Evolutionary conservation across 1,140 invertebrate species (phyloP), one percentile per base, ranked within the genome.

Genomic region (Bombus confusus): DNA sequence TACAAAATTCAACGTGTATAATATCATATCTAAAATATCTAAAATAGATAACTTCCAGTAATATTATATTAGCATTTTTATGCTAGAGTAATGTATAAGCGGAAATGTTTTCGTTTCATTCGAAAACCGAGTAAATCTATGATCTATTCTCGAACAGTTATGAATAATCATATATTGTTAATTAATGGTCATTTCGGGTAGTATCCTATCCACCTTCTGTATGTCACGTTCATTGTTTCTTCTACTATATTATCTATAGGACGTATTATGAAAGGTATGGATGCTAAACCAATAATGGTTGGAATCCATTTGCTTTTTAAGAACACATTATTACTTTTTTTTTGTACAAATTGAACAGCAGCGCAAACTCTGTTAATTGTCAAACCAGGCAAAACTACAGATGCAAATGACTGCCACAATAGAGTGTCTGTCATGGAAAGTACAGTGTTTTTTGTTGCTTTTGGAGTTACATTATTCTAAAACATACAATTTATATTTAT

Each of bases 381-480:
- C 83, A 98, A 96, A 37, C 99, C 99, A 39, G 99, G 99, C 88
- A 99, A 97, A 39, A 97, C 96, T 4, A 99, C 97, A 8, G 98
- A 99, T 13, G 99, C 99, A 75, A 99, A 96, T 74, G 97, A 97
- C 94, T 99, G 99, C 99, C 99, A 99, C 6, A 98, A 91, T 18
- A 99, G 95, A 0, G 98, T 98, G 95, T 99, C 99, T 1, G 96
- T 95, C 10, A 97, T 97, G 57, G 97, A 96, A n/a, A 96, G 94
- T 0, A 96, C 72, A 62, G 97, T 95, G 72, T 96, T 95, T 72
- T 95, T 96, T 8, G 84, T 94, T 89, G 87, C 90, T 25, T 90
- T 88, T 59, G 87, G 13, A 41, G 82, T 71, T 34, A 64, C 68
- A 78, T 93, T 78, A 39, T 82, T 69, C 92, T 94, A 64, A 85